Conservation (phyloP, 2,113 vertebrate genomes). For the Thryonomys swinderianus region DNA sequence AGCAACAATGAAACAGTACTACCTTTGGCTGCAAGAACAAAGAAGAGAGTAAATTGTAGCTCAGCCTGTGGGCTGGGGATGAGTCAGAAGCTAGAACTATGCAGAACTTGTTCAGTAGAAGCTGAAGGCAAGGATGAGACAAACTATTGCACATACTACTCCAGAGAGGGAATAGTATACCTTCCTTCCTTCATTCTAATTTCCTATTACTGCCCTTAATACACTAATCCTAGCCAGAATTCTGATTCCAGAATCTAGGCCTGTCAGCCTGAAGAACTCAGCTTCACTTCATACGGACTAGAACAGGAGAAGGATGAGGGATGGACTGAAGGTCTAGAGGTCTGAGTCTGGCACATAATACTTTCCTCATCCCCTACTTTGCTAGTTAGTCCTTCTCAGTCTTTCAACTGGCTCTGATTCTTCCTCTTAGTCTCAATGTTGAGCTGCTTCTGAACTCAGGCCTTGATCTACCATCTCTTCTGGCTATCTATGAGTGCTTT, state of each 20-base stretch:
- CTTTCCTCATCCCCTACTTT: background rate
- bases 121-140: background rate
- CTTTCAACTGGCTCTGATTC: background rate
- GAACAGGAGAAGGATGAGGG: background rate
- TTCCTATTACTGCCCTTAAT: background rate
- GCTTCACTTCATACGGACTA: background rate
- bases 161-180: background rate
- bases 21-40: background rate
- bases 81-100: background rate
- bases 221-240: background rate
- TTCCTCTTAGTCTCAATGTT: background rate
- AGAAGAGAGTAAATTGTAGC: background rate
- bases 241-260: background rate
- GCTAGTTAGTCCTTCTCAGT: background rate
- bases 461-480: background rate
- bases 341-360: background rate
- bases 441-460: background rate
- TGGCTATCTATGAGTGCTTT: background rate
- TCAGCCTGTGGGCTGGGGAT: background rate
- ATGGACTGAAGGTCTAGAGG: background rate
- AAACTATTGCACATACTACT: background rate
- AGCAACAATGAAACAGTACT: background rate
- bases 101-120: background rate
- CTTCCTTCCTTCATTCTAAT: background rate
- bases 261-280: background rate